Evolutionary conservation across 2,797 vertebrate species (phyloP).

Genomic region (Cynopterus sphinx): DNA sequence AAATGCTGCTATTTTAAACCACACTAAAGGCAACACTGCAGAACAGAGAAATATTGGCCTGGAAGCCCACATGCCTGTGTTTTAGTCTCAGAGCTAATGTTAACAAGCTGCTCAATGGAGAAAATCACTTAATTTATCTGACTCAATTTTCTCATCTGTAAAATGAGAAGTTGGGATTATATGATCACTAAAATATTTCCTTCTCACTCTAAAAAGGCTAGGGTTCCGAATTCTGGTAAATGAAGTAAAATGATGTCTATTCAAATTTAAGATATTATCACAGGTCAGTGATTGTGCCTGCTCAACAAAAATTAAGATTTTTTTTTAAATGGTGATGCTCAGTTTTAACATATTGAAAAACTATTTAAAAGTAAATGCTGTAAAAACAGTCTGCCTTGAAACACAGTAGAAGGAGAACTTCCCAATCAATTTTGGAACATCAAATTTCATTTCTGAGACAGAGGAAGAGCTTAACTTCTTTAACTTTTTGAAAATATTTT

Average conservation of each 20-base stretch:
- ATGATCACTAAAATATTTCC: not conserved
- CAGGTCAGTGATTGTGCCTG: not conserved
- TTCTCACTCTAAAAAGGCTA: not conserved
- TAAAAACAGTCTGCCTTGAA: not conserved
- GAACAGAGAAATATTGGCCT: not conserved
- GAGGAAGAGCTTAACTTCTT: not conserved
- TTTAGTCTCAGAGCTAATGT: not conserved
- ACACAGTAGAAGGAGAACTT: not conserved
- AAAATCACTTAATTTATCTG: constrained; percentile 14
- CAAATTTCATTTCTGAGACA: not conserved
- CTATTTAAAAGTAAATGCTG: not conserved
- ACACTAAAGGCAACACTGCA: not conserved
- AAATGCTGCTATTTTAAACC: constrained; percentile 16
- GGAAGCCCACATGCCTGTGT: not conserved
- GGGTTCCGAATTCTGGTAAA: not conserved
- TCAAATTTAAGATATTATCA: not conserved
- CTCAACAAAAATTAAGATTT: not conserved
- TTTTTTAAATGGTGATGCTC: not conserved
- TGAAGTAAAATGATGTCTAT: not conserved
- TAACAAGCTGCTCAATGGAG: not conserved
- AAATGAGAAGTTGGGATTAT: not conserved
- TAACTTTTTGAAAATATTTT: too few species aligned
- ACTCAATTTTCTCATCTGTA: not conserved
- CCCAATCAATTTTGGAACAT: not conserved
- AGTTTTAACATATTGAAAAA: not conserved